Percentiles rank a stretch among this genome's conserved stretches.
phyloP scores from a whole-genome alignment of 2,888 invertebrate genomes.

The Tenodera sinensis region DNA sequence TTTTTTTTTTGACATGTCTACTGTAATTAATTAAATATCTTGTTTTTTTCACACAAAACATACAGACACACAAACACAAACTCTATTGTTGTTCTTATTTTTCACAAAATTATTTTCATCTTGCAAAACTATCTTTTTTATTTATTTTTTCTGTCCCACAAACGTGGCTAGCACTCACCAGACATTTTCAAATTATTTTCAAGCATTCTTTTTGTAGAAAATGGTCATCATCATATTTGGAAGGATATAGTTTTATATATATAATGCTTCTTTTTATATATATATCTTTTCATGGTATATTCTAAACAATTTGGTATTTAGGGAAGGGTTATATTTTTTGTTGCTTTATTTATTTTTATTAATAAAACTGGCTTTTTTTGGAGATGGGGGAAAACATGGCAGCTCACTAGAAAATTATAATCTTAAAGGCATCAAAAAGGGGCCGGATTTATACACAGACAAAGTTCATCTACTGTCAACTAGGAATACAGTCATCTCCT shows the following conservation, averaged over 20 bases:
- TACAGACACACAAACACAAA: constrained; percentile 27
- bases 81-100: constrained; percentile 21
- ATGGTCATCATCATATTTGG: constrained; percentile 18
- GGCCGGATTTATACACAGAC: constrained; percentile 27
- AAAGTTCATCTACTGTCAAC: constrained; percentile 1
- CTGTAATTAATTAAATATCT: constrained; percentile 26
- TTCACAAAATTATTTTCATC: constrained; percentile 27
- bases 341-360: constrained; percentile 22
- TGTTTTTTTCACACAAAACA: constrained; percentile 22
- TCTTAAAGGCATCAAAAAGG: constrained; percentile 29
- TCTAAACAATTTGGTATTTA: neutral
- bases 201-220: constrained; percentile 19
- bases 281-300: constrained; percentile 16
- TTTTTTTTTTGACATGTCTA: constrained; percentile 10
- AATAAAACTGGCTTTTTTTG: constrained; percentile 19
- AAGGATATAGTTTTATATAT: constrained; percentile 21
- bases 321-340: constrained; percentile 1
- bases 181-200: constrained; percentile 22
- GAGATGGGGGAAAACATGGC: constrained; percentile 23
- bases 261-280: constrained; percentile 7
- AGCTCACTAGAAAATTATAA: constrained; percentile 25
- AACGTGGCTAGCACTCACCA: constrained; percentile 21
- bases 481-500: constrained; percentile 21
- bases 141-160: constrained; percentile 3
- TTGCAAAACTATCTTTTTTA: constrained; percentile 29